Conservation (phyloP, 2,888 invertebrate genomes). For the Ormyrus thymus region DNA sequence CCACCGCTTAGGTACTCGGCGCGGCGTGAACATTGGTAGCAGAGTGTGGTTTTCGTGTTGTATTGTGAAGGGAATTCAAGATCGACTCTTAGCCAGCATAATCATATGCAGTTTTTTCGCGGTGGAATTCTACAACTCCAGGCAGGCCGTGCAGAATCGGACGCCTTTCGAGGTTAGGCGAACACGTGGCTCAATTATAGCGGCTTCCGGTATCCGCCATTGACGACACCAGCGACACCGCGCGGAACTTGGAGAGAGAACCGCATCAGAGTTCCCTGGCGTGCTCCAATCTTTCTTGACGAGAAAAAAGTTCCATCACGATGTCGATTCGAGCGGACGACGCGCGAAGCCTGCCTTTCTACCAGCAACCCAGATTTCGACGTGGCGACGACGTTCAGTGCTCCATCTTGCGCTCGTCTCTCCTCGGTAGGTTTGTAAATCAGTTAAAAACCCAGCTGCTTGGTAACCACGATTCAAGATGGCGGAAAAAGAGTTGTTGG, state of each 20-base stretch:
- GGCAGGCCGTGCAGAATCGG: neutral
- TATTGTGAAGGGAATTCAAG: neutral
- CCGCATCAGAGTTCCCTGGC: no score
- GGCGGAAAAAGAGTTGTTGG: neutral
- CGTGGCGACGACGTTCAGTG: no score
- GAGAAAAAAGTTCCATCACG: no score
- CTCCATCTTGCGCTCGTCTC: no score
- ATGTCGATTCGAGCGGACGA: no score
- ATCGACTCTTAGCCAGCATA: neutral
- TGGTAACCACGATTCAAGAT: neutral
- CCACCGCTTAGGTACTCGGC: neutral
- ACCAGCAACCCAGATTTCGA: no score
- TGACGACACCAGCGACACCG: neutral
- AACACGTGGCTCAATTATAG: neutral
- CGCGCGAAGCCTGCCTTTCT: no score
- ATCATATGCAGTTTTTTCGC: neutral
- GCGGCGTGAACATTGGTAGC: neutral
- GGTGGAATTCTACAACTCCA: no score
- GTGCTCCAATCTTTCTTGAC: no score
- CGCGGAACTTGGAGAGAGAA: no score
- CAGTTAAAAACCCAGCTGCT: no score
- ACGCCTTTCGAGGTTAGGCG: neutral
- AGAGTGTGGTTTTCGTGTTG: neutral
- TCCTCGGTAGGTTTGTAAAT: no score
- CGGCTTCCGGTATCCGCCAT: neutral